These are phyloP conservation scores for Malacoraja senta DNA, from an alignment of 2,797 vertebrate genomes.

Conservation along the genomic window DNA sequence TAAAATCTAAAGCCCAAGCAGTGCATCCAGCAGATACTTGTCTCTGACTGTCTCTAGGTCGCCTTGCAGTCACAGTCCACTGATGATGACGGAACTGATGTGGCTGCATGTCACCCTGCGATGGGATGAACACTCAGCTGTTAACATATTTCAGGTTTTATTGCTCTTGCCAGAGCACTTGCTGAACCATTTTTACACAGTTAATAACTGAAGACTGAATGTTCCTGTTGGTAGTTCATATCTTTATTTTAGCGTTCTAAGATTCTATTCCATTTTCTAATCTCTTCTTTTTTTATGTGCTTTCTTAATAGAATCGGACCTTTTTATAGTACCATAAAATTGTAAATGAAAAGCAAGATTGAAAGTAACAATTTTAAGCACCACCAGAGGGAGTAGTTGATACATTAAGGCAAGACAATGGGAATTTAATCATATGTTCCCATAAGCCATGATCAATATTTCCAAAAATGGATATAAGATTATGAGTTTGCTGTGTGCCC, in stretches of 20 bases:
- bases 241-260: neutral
- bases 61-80: neutral
- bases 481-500: neutral
- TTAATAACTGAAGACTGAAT: neutral
- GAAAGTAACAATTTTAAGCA: neutral
- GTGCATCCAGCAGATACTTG: neutral
- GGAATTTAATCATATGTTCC: neutral
- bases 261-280: neutral
- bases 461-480: neutral
- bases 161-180: neutral
- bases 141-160: neutral
- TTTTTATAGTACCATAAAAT: neutral
- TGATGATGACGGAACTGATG: neutral
- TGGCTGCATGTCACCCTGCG: neutral
- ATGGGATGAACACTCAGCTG: constrained; percentile 19
- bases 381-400: neutral
- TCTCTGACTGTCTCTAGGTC: neutral
- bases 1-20: neutral
- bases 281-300: no score
- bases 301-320: neutral
- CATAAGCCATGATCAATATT: neutral
- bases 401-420: no score
- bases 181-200: neutral
- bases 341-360: neutral
- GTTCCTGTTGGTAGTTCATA: neutral